phyloP scores from a whole-genome alignment of 2,888 invertebrate genomes.

The Nymphalis urticae region DNA sequence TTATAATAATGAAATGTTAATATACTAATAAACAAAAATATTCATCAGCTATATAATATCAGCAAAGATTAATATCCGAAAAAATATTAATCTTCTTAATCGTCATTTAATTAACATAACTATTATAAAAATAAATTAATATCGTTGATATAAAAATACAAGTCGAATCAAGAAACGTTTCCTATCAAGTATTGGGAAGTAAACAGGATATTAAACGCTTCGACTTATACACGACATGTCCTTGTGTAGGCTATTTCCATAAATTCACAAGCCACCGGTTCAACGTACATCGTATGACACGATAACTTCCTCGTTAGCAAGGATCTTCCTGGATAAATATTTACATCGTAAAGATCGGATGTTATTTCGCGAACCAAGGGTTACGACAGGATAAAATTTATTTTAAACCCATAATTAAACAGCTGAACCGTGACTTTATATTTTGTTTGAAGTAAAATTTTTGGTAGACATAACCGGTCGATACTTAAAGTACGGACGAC shows the following conservation, averaged over 20 bases:
- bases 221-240: slow-evolving; percentile 4
- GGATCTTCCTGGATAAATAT: slow-evolving; percentile 31
- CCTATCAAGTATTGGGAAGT: not conserved
- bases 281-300: slow-evolving; percentile 18
- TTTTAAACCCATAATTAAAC: too few species aligned
- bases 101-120: too few species aligned
- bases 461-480: too few species aligned
- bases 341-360: slow-evolving; percentile 11
- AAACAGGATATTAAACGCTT: slow-evolving; percentile 2
- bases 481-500: too few species aligned
- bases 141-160: not conserved
- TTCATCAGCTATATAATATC: too few species aligned
- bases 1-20: too few species aligned
- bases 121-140: not conserved
- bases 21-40: too few species aligned
- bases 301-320: slow-evolving; percentile 33
- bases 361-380: not conserved
- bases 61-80: too few species aligned
- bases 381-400: not conserved
- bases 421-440: too few species aligned
- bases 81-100: too few species aligned
- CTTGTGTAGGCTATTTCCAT: slow-evolving; percentile 16
- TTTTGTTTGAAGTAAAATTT: too few species aligned
- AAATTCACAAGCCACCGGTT: slow-evolving; percentile 15
- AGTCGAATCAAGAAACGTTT: not conserved